phyloP scores from a whole-genome alignment of 1,140 invertebrate species.

The Dufourea novaeangliae region DNA sequence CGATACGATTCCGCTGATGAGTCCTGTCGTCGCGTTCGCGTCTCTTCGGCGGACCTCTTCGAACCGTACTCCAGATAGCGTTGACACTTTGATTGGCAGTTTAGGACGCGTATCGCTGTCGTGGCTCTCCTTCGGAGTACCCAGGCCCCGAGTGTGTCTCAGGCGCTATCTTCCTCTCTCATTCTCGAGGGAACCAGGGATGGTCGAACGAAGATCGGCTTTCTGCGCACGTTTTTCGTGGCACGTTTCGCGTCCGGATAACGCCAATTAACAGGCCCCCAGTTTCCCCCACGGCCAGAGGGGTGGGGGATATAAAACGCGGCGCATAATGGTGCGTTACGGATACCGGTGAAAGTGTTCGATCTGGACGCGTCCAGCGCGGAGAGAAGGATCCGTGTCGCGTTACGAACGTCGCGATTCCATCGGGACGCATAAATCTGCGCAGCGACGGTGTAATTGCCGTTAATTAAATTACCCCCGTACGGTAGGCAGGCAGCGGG shows the following conservation, averaged over 20 bases:
- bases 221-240: constrained; percentile 17
- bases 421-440: constrained; percentile 57
- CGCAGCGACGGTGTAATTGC: constrained; percentile 57
- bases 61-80: constrained; percentile 64
- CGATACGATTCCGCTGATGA: constrained; percentile 20
- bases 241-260: constrained; percentile 47
- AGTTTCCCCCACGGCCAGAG: neutral
- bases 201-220: neutral
- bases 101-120: constrained; percentile 54
- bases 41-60: constrained; percentile 15
- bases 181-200: neutral
- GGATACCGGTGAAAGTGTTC: constrained; percentile 52
- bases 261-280: constrained; percentile 49
- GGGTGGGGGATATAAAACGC: constrained; percentile 36
- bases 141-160: neutral
- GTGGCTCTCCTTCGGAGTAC: constrained; percentile 24
- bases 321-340: constrained; percentile 47
- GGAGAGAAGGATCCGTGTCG: constrained; percentile 35
- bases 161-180: constrained; percentile 40
- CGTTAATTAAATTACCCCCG: constrained; percentile 67
- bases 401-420: constrained; percentile 39
- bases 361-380: constrained; percentile 17
- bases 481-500: constrained; percentile 13
- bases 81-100: constrained; percentile 74
- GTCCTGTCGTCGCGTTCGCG: constrained; percentile 19